Base-by-base conservation (phyloP, 2,888 invertebrate species). In the Carabus problematicus region DNA sequence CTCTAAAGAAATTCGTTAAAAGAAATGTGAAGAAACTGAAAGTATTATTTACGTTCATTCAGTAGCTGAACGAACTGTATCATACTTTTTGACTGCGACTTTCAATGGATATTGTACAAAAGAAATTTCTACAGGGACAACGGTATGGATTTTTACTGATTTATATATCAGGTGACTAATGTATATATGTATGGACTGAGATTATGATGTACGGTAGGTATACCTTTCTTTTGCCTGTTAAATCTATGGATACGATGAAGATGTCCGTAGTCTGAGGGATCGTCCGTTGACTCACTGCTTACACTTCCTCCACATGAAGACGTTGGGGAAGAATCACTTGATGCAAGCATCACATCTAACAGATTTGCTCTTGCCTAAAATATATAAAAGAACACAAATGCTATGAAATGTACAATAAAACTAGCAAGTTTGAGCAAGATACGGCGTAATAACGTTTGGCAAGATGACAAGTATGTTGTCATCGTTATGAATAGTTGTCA, bases 171-270 rank as follows among this genome's bases (percentile, higher is more conserved):
- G 29, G 29, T 29, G 29, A 29, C 29, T 29, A 29, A 29, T 29
- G 29, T 29, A 29, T 6, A 29, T 8, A 11, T 19, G 29, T 18
- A 55, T 47, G 12, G 12, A 7, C 47, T n/a, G 59, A 42, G 40
- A 18, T 60, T 42, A 60, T 40, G 11, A 14, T 18, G n/a, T 42
- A 12, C n/a, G 16, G 19, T 49, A 12, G 43, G 16, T 43, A 40
- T 81, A 92, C 92, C 92, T 87, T 91, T 91, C 81, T 90, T 91
- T 81, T 92, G 91, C 72, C 92, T 83, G 76, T 91, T 85, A 71
- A 89, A 90, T 71, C 90, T 85, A 76, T 92, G 89, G 70, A 89
- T 81, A 73, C 85, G 82, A 75, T 88, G 91, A 59, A 92, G 83
- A 70, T 91, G 88, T 41, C 89, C 89, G 81, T 92, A 91, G 71